Evolutionary conservation across 2,888 invertebrate species (phyloP).

Genomic region (Brenthis ino): DNA sequence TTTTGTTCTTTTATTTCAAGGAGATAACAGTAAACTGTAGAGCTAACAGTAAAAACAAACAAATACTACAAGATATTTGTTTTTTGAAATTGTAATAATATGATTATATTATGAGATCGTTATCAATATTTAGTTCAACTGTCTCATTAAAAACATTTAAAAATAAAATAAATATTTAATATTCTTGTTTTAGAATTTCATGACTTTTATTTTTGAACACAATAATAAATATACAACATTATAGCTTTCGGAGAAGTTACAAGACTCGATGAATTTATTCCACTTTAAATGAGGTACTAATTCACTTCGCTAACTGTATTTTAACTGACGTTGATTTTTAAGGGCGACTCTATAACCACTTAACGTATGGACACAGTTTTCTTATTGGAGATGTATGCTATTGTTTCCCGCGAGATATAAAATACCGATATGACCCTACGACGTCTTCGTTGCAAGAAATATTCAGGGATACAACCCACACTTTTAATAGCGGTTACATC

Average conservation of each 20-base stretch:
- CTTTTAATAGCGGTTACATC: conserved; percentile 83
- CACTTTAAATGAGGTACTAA: conserved; percentile 32
- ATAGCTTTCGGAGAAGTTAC: too few species aligned
- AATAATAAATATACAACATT: too few species aligned
- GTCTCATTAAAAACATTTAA: too few species aligned
- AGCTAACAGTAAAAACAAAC: too few species aligned
- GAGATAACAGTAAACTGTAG: too few species aligned
- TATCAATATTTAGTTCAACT: conserved; percentile 37
- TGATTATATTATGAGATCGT: too few species aligned
- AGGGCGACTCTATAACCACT: conserved; percentile 66
- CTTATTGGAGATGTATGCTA: conserved; percentile 77
- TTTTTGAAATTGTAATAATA: too few species aligned
- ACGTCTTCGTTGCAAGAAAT: conserved; percentile 82
- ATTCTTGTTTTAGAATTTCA: background rate
- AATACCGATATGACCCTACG: conserved; percentile 81
- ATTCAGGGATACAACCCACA: conserved; percentile 82
- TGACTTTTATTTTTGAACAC: too few species aligned
- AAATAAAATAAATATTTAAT: conserved; percentile 35
- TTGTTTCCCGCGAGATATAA: conserved; percentile 80
- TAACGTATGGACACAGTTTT: conserved; percentile 71
- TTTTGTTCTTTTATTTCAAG: background rate
- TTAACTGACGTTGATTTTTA: conserved; percentile 57
- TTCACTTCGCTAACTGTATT: conserved; percentile 27
- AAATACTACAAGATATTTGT: too few species aligned
- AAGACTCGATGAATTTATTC: conserved; percentile 2